Evolutionary conservation across 2,113 vertebrate species (phyloP).

Genomic region (Neolamprologus cancellatus): DNA sequence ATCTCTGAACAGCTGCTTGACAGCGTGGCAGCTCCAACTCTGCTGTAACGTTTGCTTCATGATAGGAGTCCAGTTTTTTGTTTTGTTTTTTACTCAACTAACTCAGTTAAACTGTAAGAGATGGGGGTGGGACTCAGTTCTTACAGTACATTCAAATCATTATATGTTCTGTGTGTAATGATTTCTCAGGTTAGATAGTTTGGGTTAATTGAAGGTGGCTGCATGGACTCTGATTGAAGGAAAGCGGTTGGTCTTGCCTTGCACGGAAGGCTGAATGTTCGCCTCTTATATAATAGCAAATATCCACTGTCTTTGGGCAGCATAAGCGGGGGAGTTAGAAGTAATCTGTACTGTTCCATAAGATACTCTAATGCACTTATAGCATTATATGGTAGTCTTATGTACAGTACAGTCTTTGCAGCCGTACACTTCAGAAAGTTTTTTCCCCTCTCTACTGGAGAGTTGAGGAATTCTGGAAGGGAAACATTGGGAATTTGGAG

Average conservation of each 20-base stretch:
- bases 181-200: background rate
- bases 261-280: background rate
- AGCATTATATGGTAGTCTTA: background rate
- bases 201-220: background rate
- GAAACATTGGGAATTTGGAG: background rate
- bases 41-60: background rate
- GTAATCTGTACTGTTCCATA: background rate
- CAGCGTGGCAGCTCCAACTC: background rate
- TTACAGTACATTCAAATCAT: background rate
- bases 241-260: background rate
- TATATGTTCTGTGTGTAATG: background rate
- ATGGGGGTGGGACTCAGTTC: background rate
- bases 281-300: constrained; percentile 22
- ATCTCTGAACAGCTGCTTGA: background rate
- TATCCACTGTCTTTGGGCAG: constrained; percentile 9
- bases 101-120: background rate
- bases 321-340: background rate
- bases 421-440: background rate
- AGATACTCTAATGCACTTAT: background rate
- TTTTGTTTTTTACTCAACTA: background rate
- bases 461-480: background rate
- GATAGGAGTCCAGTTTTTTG: background rate
- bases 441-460: background rate
- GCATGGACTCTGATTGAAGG: background rate
- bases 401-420: background rate